These are phyloP conservation scores for Callorhinus ursinus DNA, from an alignment of 2,113 vertebrate species.

Conservation along the genomic window DNA sequence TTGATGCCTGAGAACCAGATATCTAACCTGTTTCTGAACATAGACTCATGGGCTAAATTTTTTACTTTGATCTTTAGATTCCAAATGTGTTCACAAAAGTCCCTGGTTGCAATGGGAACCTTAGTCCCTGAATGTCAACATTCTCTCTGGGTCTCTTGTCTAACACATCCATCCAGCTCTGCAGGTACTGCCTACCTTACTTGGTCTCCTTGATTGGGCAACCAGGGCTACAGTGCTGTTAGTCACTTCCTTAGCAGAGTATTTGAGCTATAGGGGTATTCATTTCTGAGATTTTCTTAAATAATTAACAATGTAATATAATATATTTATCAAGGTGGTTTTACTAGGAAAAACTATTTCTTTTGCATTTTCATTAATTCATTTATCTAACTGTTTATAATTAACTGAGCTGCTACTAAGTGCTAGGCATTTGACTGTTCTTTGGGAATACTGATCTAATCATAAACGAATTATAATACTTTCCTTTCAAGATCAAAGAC, in stretches of 20 bases:
- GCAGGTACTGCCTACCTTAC: background rate
- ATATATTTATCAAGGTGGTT: background rate
- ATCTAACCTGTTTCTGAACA: background rate
- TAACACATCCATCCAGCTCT: background rate
- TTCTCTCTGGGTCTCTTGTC: background rate
- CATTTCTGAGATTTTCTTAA: background rate
- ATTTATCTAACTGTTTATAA: background rate
- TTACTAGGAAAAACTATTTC: background rate
- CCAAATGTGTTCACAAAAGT: background rate
- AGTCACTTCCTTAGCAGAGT: background rate
- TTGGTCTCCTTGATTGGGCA: background rate
- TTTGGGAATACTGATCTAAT: background rate
- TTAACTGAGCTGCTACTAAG: background rate
- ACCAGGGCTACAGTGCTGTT: background rate
- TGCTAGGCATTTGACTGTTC: background rate
- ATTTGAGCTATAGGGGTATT: background rate
- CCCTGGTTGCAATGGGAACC: fast-evolving
- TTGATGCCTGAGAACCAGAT: background rate
- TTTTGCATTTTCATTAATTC: background rate
- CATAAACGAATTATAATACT: background rate
- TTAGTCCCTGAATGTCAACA: fast-evolving
- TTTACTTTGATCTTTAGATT: background rate
- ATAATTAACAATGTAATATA: background rate
- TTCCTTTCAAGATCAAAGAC: background rate
- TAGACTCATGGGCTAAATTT: background rate